phyloP scores from a whole-genome alignment of 1,140 invertebrate species.

The Wasmannia auropunctata region DNA sequence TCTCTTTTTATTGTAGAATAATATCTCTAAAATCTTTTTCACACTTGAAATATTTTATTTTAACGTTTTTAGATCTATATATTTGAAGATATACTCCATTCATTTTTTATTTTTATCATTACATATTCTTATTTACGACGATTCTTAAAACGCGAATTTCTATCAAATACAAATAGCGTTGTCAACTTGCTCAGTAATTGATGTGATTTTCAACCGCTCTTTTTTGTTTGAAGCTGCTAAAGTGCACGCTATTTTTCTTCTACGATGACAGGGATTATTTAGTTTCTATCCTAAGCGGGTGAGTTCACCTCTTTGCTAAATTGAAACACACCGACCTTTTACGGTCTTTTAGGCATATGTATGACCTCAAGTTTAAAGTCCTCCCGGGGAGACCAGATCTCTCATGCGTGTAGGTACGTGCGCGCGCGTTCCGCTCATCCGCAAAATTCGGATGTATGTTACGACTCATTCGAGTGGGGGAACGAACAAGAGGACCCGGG shows the following conservation, averaged over 20 bases:
- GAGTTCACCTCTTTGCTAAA: conserved; percentile 26
- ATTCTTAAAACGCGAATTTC: not conserved
- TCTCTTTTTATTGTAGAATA: not conserved
- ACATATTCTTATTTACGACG: not conserved
- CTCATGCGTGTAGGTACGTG: not conserved
- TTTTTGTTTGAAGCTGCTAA: not conserved
- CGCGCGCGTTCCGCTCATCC: conserved; percentile 37
- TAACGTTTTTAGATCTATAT: not conserved
- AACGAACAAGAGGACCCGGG: not conserved
- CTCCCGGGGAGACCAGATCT: not conserved
- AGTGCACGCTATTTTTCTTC: not conserved
- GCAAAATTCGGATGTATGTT: conserved; percentile 63
- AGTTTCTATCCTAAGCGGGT: not conserved
- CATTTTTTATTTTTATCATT: no score
- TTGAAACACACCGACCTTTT: conserved; percentile 41
- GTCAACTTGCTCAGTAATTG: not conserved
- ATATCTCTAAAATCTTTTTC: not conserved
- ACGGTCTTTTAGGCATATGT: conserved; percentile 11
- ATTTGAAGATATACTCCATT: no score
- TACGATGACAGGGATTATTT: not conserved
- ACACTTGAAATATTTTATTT: not conserved
- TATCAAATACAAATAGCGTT: not conserved
- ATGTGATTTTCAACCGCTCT: not conserved
- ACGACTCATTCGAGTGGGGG: conserved; percentile 44
- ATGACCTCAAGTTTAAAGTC: conserved; percentile 49